Evolutionary conservation across 2,797 vertebrate species (phyloP), one percentile per base, ranked within the genome.

Genomic region (Champsocephalus esox): DNA sequence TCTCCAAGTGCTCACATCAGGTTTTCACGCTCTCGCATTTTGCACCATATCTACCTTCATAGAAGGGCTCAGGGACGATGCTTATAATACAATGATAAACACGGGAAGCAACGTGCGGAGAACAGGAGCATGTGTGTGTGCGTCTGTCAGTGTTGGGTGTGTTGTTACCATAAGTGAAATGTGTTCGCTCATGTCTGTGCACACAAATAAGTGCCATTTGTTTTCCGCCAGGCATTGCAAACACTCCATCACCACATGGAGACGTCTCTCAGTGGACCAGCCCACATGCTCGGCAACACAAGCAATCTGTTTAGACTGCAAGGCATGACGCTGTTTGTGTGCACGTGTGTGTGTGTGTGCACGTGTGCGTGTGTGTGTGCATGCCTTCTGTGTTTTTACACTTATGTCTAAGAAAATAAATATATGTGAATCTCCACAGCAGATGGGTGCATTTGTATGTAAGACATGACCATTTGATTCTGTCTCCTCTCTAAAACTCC

Each of bases 171-270:
- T 70, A 38, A 71, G 67, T 48, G 21, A 24, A 75, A 75, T 67
- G 43, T 76, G 66, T 67, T 88, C 75, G 68, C 65, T 60, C 71
- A 59, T 82, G 73, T 80, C 78, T 79, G 88, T 85, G 87, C 86
- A 91, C 72, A 86, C 73, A 86, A 79, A 75, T 45, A 75, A 65
- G 67, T 60, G 58, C 51, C 75, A 87, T 82, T 87, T 77, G 63
- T 83, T 82, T 81, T 82, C 70, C 79, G 77, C 43, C 59, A 82
- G 77, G 73, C 73, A 72, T 86, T 76, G 90, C 86, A 80, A 90
- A 91, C 75, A 77, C 93, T 95, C 93, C 93, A 91, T 95, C 93
- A 95, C 79, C 86, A 93, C 91, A 92, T 85, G 93, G 92, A 93
- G 88, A 84, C 84, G 81, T 93, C 87, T 94, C 93, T 95, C 94